These are phyloP conservation scores for Maniola hyperantus DNA, from an alignment of 2,888 invertebrate species.

Conservation along the genomic window DNA sequence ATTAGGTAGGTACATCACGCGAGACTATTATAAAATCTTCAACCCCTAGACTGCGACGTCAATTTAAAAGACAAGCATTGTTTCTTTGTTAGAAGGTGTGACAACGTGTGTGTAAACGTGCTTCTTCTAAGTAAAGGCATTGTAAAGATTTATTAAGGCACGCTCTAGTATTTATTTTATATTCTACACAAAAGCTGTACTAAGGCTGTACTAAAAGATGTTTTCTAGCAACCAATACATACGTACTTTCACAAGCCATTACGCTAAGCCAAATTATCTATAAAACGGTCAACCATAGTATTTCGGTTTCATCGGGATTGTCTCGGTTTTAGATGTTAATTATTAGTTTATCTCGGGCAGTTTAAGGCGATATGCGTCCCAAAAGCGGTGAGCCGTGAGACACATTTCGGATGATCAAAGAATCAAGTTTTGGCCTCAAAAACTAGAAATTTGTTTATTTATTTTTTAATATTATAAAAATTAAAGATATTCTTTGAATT, in stretches of 20 bases:
- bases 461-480: too few relatives aligned
- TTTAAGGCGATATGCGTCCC: not conserved
- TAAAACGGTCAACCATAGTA: not conserved
- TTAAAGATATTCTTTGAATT: too few relatives aligned
- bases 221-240: not conserved
- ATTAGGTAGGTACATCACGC: not conserved
- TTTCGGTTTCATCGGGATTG: not conserved
- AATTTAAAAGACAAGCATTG: slow-evolving; percentile 10
- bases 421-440: too few relatives aligned
- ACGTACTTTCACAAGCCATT: not conserved
- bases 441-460: too few relatives aligned
- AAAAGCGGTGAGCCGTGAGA: too few relatives aligned
- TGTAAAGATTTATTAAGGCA: slow-evolving; percentile 4
- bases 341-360: not conserved
- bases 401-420: too few relatives aligned
- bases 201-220: not conserved
- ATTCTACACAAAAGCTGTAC: not conserved
- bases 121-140: not conserved
- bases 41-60: not conserved
- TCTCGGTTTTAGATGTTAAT: not conserved
- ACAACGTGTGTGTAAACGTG: slow-evolving; percentile 5
- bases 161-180: not conserved
- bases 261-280: not conserved
- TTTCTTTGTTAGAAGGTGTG: slow-evolving; percentile 10
- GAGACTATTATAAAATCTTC: slow-evolving; percentile 5